Base-by-base conservation (phyloP, 2,888 invertebrate species). In the Tetranychus truncatus region DNA sequence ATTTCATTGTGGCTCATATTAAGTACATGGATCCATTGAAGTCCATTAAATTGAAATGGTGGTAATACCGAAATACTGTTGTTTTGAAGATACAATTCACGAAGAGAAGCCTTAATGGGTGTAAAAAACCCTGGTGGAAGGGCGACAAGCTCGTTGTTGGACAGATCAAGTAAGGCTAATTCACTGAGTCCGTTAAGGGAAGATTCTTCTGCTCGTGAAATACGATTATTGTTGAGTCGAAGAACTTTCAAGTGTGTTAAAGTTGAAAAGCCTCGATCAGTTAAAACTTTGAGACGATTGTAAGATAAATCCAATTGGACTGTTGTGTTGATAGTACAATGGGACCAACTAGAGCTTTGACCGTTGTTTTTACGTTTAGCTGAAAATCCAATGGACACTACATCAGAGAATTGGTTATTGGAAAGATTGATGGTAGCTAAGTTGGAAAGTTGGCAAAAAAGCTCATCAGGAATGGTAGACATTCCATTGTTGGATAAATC, bases 61-160 rank as follows among this genome's bases (percentile, higher is more conserved):
- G 92, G 91, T 79, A 94, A 85, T 69, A 90, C 90, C 82, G 90
- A 89, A 80, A 95, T 89, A 44, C 92, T 91, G 85, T 94, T 94
- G 84, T 93, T 93, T 83, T 92, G 91, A 82, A 93, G 84, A 84
- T 92, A 90, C 81, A 94, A 89, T 84, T 93, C 92, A 84, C 90
- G 91, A 80, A 94, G 85, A 88, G 87, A 78, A 87, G 85, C 20
- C 88, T 88, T 69, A 73, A 77, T 76, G 1, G 92, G 91, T 81
- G 90, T 82, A 81, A 95, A 93, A 72, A 92, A 90, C 81, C 77
- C 75, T 9, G 85, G 85, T 76, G 87, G 86, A 72, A 90, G 83
- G 20, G 82, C 83, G 74, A 85, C 85, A 78, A 91, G 84, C 80
- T 85, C 84, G 82, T 91, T 91, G 76, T 86, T 86, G 5, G 88